phyloP scores from a whole-genome alignment of 2,113 vertebrate genomes.

The Erpornis zantholeuca region DNA sequence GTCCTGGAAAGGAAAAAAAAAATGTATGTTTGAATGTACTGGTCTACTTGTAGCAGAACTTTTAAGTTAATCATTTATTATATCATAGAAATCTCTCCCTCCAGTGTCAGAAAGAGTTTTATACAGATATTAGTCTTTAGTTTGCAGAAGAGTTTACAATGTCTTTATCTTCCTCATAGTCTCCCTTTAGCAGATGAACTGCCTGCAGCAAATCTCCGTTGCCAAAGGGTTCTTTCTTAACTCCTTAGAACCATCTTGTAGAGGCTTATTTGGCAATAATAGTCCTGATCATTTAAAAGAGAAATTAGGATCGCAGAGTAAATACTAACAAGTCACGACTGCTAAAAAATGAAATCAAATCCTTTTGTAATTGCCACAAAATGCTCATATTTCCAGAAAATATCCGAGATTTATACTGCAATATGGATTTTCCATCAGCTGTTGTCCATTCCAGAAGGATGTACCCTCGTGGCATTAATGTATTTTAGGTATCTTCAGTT shows the following conservation, averaged over 20 bases:
- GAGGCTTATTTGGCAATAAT: constrained; percentile 19
- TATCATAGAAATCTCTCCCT: constrained; percentile 63
- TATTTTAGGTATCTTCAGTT: constrained; percentile 57
- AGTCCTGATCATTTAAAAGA: not conserved
- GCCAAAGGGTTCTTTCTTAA: constrained; percentile 60
- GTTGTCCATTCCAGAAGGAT: constrained; percentile 70
- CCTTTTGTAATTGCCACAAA: constrained; percentile 14
- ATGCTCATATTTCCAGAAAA: not conserved
- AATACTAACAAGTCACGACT: constrained; percentile 46
- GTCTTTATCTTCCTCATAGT: constrained; percentile 14
- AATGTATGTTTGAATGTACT: constrained; percentile 76
- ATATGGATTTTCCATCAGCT: constrained; percentile 9
- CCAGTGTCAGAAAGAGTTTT: constrained; percentile 62
- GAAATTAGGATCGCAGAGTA: constrained; percentile 8
- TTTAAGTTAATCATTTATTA: constrained; percentile 69
- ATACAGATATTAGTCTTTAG: constrained; percentile 64
- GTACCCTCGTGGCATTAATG: constrained; percentile 71
- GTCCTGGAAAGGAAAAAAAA: constrained; percentile 43
- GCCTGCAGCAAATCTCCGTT: constrained; percentile 14
- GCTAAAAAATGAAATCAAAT: not conserved
- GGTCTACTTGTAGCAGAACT: constrained; percentile 75
- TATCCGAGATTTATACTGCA: not conserved
- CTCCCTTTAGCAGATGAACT: constrained; percentile 39
- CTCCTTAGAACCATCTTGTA: not conserved
- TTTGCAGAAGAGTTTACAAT: constrained; percentile 68